phyloP scores from a whole-genome alignment of 2,888 invertebrate genomes.

The Colostygia pectinataria region DNA sequence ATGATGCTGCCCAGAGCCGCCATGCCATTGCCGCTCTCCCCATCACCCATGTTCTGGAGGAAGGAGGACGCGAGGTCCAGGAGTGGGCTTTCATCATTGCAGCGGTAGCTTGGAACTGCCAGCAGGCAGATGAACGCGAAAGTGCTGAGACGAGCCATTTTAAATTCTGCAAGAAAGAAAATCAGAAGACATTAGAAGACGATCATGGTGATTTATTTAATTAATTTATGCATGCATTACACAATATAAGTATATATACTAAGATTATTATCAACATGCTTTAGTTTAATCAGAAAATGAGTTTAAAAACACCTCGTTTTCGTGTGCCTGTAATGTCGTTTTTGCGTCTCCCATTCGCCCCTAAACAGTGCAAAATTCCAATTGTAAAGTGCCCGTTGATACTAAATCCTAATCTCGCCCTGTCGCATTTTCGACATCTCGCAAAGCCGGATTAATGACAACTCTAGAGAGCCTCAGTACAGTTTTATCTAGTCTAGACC shows the following conservation, averaged over 20 bases:
- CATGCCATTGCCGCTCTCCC: constrained; percentile 66
- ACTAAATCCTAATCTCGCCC: too few relatives aligned
- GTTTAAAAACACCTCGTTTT: too few relatives aligned
- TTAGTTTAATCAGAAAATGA: too few relatives aligned
- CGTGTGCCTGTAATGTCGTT: too few relatives aligned
- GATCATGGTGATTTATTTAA: too few relatives aligned
- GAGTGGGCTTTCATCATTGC: constrained; percentile 81
- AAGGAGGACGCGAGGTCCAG: constrained; percentile 87
- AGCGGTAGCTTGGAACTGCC: constrained; percentile 47
- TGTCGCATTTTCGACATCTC: too few relatives aligned
- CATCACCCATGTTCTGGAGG: constrained; percentile 83
- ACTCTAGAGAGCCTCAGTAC: neutral
- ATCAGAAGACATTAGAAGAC: neutral
- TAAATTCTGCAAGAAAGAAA: neutral
- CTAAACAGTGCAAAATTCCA: too few relatives aligned
- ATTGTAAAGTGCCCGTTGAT: too few relatives aligned
- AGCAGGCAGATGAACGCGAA: constrained; percentile 52
- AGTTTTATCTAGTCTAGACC: constrained; percentile 15
- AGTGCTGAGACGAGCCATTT: constrained; percentile 56
- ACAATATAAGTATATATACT: too few relatives aligned
- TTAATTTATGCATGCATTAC: too few relatives aligned
- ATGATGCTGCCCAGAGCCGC: constrained; percentile 86
- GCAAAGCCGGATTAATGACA: neutral
- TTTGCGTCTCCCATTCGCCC: too few relatives aligned
- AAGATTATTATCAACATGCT: too few relatives aligned